Percentiles rank a stretch among this genome's conserved stretches.
These are phyloP conservation scores for Parnassius glacialis DNA, from an alignment of 2,888 invertebrate genomes.

Conservation along the genomic window DNA sequence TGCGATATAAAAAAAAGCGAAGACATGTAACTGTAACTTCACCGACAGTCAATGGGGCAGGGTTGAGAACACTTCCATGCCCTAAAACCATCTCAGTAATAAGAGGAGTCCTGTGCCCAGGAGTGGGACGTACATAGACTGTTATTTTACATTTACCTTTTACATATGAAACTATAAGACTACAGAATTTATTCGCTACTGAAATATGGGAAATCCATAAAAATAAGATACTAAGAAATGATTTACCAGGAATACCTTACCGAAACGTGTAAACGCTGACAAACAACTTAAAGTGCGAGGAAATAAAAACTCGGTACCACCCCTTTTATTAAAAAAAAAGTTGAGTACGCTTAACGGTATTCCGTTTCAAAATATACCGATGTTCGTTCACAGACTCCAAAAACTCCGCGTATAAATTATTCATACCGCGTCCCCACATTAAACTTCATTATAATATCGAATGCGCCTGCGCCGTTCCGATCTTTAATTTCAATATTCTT, in stretches of 20 bases:
- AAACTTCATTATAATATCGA: slow-evolving; percentile 50
- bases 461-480: slow-evolving; percentile 36
- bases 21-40: too few species aligned
- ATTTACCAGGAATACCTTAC: slow-evolving; percentile 5
- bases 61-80: too few species aligned
- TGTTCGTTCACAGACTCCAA: slow-evolving; percentile 22
- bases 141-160: too few species aligned
- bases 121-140: too few species aligned
- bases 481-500: slow-evolving; percentile 38
- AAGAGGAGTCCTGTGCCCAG: too few species aligned
- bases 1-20: too few species aligned
- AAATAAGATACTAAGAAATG: slow-evolving; percentile 6
- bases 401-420: slow-evolving; percentile 44
- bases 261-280: slow-evolving; percentile 23
- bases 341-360: slow-evolving; percentile 23
- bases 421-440: slow-evolving; percentile 47
- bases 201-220: too few species aligned
- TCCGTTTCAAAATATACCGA: slow-evolving; percentile 22
- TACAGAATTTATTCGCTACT: too few species aligned
- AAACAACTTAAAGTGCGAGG: slow-evolving; percentile 20
- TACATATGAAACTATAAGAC: too few species aligned
- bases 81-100: too few species aligned
- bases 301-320: slow-evolving; percentile 20
- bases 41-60: too few species aligned
- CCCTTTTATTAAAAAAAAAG: slow-evolving; percentile 24